Evolutionary conservation across 2,888 invertebrate genomes (phyloP), one percentile per base, ranked within the genome.

Genomic region (Carcina quercana): DNA sequence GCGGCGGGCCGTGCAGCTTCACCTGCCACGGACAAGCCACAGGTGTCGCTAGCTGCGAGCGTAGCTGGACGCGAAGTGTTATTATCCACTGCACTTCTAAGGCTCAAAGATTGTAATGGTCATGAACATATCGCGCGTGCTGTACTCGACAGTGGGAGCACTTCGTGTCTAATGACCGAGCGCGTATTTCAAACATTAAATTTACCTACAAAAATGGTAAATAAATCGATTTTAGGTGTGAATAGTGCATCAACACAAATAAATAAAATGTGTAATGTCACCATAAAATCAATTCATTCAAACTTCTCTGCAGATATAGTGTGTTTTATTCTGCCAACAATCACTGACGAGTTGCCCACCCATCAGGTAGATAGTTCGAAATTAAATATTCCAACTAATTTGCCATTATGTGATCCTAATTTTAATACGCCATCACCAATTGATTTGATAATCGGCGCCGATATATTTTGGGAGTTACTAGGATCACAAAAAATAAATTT

Each of bases 401-500:
- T 50, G 21, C 21, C 29, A 29, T 30, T 48, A 20, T 45, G 43
- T 2, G 47, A 50, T 19, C 47, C 47, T 12, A 15, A 26, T 5
- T 50, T 49, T 38, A 24, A 47, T 13, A 20, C 26, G 15, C 47
- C 53, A 2, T 30, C 43, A 20, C 21, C 34, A 1, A 26, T 52
- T 3, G 45, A 52, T 33, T 29, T 52, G 5, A 21, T 50, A n/a
- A 35, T 50, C 0, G 48, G 49, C 8, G 52, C 47, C 6, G 45
- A 52, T 15, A 5, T 47, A 0, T 52, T 47, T 32, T 45, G 45
- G 45, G 43, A 47, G 6, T n/a, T 51, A 10, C 33, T 48, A 11
- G 43, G 43, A 8, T 24, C 39, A 6, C 42, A 45, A 17, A 24
- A 26, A 15, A 28, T 47, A 5, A 34, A 28, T 3, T 24, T 46